These are phyloP conservation scores for Nephrocerus scutellatus DNA, from an alignment of 2,888 invertebrate genomes.

Conservation along the genomic window DNA sequence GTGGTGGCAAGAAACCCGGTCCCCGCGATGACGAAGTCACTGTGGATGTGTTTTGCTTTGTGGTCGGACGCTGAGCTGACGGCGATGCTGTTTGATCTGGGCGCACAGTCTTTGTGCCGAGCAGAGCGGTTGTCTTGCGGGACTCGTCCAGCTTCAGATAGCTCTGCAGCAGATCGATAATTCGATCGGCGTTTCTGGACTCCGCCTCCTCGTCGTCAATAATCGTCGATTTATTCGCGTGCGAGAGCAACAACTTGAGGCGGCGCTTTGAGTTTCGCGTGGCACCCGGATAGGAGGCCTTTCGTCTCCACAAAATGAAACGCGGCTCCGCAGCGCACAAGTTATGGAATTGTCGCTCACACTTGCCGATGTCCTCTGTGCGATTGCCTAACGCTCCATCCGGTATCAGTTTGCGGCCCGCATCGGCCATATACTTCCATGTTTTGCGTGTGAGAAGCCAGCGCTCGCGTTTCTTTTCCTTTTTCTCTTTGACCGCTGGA, in stretches of 20 bases:
- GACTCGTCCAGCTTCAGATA: conserved; percentile 34
- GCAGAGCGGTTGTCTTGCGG: conserved; percentile 34
- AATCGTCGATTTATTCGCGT: conserved; percentile 20
- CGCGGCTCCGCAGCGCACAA: conserved; percentile 70
- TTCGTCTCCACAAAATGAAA: conserved; percentile 70
- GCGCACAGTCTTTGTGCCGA: conserved; percentile 37
- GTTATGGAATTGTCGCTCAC: conserved; percentile 78
- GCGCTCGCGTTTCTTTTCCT: conserved; percentile 53
- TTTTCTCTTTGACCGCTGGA: conserved; percentile 23
- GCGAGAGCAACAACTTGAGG: conserved; percentile 28
- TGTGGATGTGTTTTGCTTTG: no score
- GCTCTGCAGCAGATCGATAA: conserved; percentile 35
- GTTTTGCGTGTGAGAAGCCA: conserved; percentile 85
- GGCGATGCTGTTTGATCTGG: conserved; percentile 41
- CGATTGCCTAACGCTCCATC: conserved; percentile 68
- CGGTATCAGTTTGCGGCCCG: conserved; percentile 78
- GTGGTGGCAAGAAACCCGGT: conserved; percentile 24
- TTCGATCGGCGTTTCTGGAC: conserved; percentile 28
- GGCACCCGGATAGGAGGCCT: conserved; percentile 64
- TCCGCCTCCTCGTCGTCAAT: conserved; percentile 22
- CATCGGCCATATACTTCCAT: conserved; percentile 90
- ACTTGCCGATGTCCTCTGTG: conserved; percentile 68
- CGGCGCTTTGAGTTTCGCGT: conserved; percentile 29
- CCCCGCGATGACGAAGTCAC: conserved; percentile 21
- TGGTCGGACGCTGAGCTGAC: conserved; percentile 34